phyloP scores from a whole-genome alignment of 1,140 invertebrate species.

The Trachelipus rathkii region DNA sequence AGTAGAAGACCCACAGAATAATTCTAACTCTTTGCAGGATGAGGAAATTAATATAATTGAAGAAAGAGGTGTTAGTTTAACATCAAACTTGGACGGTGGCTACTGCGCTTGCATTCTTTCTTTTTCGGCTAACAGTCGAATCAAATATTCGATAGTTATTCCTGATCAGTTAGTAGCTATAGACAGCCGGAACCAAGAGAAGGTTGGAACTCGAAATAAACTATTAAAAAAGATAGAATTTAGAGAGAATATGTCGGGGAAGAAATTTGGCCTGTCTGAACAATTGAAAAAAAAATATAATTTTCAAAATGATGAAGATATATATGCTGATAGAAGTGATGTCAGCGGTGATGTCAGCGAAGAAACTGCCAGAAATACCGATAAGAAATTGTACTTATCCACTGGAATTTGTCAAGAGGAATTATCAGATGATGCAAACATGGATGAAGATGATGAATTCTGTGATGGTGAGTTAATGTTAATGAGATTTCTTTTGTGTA shows the following conservation, averaged over 20 bases:
- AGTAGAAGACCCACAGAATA: too few relatives aligned
- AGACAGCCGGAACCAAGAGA: constrained; percentile 56
- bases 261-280: constrained; percentile 21
- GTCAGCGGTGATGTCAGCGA: background rate
- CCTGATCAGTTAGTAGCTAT: constrained; percentile 61
- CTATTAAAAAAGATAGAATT: constrained; percentile 46
- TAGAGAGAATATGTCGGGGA: constrained; percentile 33
- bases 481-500: background rate
- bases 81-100: constrained; percentile 47
- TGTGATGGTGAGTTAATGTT: too few relatives aligned
- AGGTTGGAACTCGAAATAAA: constrained; percentile 55
- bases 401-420: too few relatives aligned
- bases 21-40: background rate
- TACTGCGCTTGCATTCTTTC: constrained; percentile 48
- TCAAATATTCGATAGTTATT: constrained; percentile 56
- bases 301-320: background rate
- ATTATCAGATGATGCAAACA: too few relatives aligned
- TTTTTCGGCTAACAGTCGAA: constrained; percentile 42
- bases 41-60: background rate
- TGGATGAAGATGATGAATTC: too few relatives aligned
- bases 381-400: background rate
- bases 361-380: background rate
- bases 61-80: constrained; percentile 1
- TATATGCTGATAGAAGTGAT: constrained; percentile 3
- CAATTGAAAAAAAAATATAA: background rate